Evolutionary conservation across 2,797 vertebrate species (phyloP).

Genomic region (Chromis chromis): DNA sequence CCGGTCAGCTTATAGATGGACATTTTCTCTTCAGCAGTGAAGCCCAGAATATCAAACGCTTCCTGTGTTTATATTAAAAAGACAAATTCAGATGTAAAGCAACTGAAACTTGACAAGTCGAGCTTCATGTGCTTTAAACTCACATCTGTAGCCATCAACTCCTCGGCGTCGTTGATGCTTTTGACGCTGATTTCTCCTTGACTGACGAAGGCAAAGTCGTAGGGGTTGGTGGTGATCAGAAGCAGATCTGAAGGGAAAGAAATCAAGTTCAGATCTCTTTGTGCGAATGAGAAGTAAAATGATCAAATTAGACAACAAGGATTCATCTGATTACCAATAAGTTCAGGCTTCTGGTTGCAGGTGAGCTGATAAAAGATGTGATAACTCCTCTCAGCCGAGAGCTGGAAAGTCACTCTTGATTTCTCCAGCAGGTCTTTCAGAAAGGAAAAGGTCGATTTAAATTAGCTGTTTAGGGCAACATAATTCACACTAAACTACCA

Average conservation of each 20-base stretch:
- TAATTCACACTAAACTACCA: background rate
- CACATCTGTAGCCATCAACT: conserved; percentile 89
- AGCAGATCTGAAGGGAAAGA: conserved; percentile 67
- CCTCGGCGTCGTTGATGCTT: conserved; percentile 88
- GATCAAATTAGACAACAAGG: background rate
- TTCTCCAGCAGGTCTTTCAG: conserved; percentile 88
- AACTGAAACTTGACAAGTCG: too few relatives aligned
- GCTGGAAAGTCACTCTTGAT: conserved; percentile 89
- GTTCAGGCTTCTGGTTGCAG: conserved; percentile 88
- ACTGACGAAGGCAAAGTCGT: conserved; percentile 86
- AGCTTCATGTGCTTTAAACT: conserved; percentile 46
- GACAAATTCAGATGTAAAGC: conserved; percentile 61
- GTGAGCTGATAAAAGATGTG: conserved; percentile 92
- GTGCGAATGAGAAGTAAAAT: too few relatives aligned
- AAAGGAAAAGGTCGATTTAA: too few relatives aligned
- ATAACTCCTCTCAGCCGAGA: conserved; percentile 88
- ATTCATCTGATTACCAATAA: conserved; percentile 78
- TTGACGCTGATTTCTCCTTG: conserved; percentile 88
- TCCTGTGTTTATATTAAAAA: too few relatives aligned
- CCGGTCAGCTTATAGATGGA: conserved; percentile 92
- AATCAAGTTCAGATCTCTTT: too few relatives aligned
- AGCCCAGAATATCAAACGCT: conserved; percentile 78
- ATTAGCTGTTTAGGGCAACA: background rate
- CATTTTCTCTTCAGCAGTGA: conserved; percentile 86
- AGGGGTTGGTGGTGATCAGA: conserved; percentile 88